These are phyloP conservation scores for Baccha elongata DNA, from an alignment of 2,888 invertebrate species.

Conservation along the genomic window DNA sequence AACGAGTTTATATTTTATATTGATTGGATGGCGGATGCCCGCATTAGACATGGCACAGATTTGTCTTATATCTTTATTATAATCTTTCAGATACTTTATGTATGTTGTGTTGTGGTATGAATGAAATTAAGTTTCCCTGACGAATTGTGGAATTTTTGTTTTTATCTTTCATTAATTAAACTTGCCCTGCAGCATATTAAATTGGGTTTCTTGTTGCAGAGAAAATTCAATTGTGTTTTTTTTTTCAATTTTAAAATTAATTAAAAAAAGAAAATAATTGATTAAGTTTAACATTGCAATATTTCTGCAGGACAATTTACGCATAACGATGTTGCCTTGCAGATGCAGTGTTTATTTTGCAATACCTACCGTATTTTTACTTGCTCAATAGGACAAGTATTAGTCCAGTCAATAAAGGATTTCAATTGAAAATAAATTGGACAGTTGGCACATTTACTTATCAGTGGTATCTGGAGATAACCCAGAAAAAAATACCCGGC, in stretches of 20 bases:
- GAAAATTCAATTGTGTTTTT: background rate
- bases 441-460: too few relatives aligned
- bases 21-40: slow-evolving; percentile 18
- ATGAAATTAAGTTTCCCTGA: slow-evolving; percentile 28
- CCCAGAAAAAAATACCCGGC: too few relatives aligned
- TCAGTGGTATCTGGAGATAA: too few relatives aligned
- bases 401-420: too few relatives aligned
- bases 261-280: slow-evolving; percentile 6
- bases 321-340: background rate
- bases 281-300: slow-evolving; percentile 67
- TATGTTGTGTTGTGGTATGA: slow-evolving; percentile 22
- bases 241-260: background rate
- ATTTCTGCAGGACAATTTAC: slow-evolving; percentile 52
- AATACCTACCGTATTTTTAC: too few relatives aligned
- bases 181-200: background rate
- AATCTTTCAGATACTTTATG: slow-evolving; percentile 18
- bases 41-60: slow-evolving; percentile 4
- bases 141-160: slow-evolving; percentile 13
- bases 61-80: slow-evolving; percentile 7
- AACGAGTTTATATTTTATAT: background rate
- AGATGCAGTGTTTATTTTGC: slow-evolving; percentile 23
- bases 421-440: too few relatives aligned
- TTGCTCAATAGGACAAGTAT: too few relatives aligned
- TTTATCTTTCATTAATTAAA: background rate
- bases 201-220: background rate